These are phyloP conservation scores for Salminus brasiliensis DNA, from an alignment of 2,113 vertebrate genomes.

Conservation along the genomic window DNA sequence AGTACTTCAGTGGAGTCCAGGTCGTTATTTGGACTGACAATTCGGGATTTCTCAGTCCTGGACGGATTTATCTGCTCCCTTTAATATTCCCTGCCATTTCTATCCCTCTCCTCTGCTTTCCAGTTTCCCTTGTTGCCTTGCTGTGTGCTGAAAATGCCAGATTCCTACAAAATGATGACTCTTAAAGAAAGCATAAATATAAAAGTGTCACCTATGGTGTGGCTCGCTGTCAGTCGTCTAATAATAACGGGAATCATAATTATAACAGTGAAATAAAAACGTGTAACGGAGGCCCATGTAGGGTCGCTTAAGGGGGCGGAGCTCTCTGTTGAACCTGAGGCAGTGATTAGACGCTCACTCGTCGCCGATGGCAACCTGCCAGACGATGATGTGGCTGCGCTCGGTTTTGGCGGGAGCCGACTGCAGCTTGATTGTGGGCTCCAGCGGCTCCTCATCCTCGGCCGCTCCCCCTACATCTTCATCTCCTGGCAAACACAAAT, in stretches of 20 bases:
- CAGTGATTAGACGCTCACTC: conserved; percentile 77
- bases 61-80: conserved; percentile 54
- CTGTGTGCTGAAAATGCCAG: conserved; percentile 5
- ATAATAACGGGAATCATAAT: conserved; percentile 57
- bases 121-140: not conserved
- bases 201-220: conserved; percentile 53
- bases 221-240: conserved; percentile 56
- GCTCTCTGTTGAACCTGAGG: conserved; percentile 48
- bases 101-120: not conserved
- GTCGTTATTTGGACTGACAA: not conserved
- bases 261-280: conserved; percentile 55
- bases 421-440: conserved; percentile 77
- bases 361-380: conserved; percentile 89
- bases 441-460: conserved; percentile 75
- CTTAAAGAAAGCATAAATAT: conserved; percentile 63
- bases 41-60: conserved; percentile 23
- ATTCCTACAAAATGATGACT: conserved; percentile 62
- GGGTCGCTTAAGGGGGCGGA: conserved; percentile 41
- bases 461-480: conserved; percentile 84
- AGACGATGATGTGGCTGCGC: conserved; percentile 96
- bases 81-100: conserved; percentile 19
- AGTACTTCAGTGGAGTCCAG: not conserved
- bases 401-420: conserved; percentile 87
- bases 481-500: conserved; percentile 77
- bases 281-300: conserved; percentile 59